Conservation (phyloP, 2,888 invertebrate species). For the Harpagoxenus sublaevis region DNA sequence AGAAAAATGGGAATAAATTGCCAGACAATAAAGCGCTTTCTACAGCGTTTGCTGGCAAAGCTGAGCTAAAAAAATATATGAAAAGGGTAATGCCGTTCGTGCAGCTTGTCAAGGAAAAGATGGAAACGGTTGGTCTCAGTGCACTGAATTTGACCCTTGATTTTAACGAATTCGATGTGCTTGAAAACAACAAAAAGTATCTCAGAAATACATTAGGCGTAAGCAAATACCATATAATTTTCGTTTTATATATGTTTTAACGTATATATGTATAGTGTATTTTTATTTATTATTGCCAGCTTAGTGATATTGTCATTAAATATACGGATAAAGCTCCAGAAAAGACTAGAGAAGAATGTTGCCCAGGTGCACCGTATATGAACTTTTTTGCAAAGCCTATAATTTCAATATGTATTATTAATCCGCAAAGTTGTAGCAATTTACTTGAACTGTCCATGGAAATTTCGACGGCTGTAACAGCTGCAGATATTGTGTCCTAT, state of each 20-base stretch:
- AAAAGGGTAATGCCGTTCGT: conserved; percentile 99
- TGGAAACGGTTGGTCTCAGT: conserved; percentile 91
- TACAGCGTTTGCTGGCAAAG: conserved; percentile 90
- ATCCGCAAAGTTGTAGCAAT: conserved; percentile 93
- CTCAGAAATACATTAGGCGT: conserved; percentile 95
- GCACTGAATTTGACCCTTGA: conserved; percentile 94
- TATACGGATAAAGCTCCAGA: conserved; percentile 93
- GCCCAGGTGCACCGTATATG: conserved; percentile 96
- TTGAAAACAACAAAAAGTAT: conserved; percentile 92
- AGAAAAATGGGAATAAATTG: conserved; percentile 88
- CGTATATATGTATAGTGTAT: conserved; percentile 23
- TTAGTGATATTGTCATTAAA: conserved; percentile 92
- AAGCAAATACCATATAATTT: conserved; percentile 81
- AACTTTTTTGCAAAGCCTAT: conserved; percentile 90
- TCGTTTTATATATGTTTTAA: not conserved
- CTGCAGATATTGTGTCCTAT: conserved; percentile 89
- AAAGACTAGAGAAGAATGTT: conserved; percentile 96
- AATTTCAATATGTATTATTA: conserved; percentile 90
- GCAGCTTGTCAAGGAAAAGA: conserved; percentile 94
- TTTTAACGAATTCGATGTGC: conserved; percentile 94
- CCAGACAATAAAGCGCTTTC: conserved; percentile 98
- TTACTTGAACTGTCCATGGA: conserved; percentile 91
- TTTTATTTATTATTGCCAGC: conserved; percentile 86
- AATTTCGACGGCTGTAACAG: conserved; percentile 88
- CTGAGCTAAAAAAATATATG: conserved; percentile 96